Conservation (phyloP, 2,888 invertebrate species). For the Thumatha senex region DNA sequence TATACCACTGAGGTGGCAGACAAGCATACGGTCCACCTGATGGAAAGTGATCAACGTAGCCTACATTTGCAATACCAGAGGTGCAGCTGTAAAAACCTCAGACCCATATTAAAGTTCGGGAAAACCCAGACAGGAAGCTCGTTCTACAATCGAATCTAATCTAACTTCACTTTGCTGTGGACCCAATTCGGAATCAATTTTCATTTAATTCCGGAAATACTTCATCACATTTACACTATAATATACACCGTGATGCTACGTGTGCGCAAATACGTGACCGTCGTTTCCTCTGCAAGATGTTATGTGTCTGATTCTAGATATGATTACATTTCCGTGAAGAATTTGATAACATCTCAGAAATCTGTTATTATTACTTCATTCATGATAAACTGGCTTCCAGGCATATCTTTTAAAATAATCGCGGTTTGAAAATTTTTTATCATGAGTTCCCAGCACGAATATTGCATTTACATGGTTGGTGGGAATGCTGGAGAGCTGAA, state of each 20-base stretch:
- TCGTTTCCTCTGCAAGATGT: conserved; percentile 16
- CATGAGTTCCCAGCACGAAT: background rate
- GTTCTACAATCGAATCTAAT: too few species aligned
- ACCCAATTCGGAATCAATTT: conserved; percentile 42
- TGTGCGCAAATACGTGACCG: conserved; percentile 20
- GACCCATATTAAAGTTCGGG: too few species aligned
- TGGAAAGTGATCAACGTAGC: too few species aligned
- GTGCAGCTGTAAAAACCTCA: too few species aligned
- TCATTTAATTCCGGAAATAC: conserved; percentile 45
- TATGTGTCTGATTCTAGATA: conserved; percentile 22
- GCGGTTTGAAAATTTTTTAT: background rate
- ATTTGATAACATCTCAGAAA: conserved; percentile 14
- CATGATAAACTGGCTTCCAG: background rate
- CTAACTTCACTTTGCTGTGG: too few species aligned
- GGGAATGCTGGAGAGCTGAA: background rate
- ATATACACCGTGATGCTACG: background rate
- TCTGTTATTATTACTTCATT: conserved; percentile 5
- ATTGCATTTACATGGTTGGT: too few species aligned
- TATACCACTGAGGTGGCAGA: too few species aligned
- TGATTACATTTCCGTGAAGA: conserved; percentile 29
- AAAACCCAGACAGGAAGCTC: too few species aligned
- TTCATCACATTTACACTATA: conserved; percentile 7
- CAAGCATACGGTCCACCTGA: too few species aligned
- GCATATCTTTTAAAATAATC: background rate
- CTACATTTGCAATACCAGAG: too few species aligned